Conservation (phyloP, 2,113 vertebrate genomes). For the Phaethon lepturus region DNA sequence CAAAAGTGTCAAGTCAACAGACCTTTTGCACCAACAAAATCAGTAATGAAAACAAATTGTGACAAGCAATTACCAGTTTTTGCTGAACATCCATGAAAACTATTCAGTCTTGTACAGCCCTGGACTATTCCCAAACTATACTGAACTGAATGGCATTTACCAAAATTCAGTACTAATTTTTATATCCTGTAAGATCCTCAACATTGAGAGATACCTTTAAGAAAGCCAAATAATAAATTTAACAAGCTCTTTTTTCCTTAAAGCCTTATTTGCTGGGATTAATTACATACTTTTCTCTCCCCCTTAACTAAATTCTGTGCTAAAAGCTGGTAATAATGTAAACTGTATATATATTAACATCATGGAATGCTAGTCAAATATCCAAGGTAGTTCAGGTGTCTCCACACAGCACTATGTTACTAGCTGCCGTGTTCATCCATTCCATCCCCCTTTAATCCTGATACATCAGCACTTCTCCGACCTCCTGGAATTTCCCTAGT, state of each 20-base stretch:
- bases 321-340: neutral
- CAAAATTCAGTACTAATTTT: neutral
- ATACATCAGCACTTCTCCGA: neutral
- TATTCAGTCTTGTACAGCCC: neutral
- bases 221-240: neutral
- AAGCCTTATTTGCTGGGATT: neutral
- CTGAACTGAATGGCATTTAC: neutral
- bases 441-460: neutral
- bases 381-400: neutral
- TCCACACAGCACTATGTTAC: neutral
- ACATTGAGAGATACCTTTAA: neutral
- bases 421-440: neutral
- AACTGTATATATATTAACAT: neutral
- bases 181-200: neutral
- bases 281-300: neutral
- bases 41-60: neutral
- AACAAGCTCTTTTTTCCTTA: neutral
- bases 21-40: neutral
- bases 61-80: neutral
- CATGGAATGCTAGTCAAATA: neutral
- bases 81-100: neutral
- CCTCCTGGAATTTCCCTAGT: neutral
- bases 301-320: neutral
- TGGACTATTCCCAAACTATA: neutral
- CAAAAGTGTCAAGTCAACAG: neutral